phyloP scores from a whole-genome alignment of 2,797 vertebrate species.

The Cheirogaleus major region DNA sequence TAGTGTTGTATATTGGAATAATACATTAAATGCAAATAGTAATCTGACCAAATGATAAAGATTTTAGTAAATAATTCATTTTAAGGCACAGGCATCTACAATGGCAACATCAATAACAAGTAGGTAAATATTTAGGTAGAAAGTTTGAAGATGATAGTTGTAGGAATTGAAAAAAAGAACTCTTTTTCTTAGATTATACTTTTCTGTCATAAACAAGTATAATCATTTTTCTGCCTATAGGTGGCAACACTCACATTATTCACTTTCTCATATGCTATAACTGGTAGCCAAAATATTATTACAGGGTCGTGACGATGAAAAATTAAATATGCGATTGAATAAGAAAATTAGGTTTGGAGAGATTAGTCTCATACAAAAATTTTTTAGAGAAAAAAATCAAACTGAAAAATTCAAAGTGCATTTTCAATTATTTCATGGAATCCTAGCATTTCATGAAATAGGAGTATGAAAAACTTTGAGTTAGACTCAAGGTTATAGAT shows the following conservation, averaged over 20 bases:
- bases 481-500: neutral
- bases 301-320: neutral
- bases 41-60: conserved; percentile 34
- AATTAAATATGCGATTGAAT: conserved; percentile 1
- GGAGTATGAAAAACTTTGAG: neutral
- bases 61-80: conserved; percentile 30
- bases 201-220: neutral
- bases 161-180: neutral
- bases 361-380: conserved; percentile 2
- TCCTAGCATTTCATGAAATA: neutral
- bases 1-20: neutral
- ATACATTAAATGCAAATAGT: neutral
- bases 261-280: neutral
- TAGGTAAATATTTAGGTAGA: neutral
- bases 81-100: conserved; percentile 33
- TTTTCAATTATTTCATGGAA: conserved; percentile 19
- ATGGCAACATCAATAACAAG: neutral
- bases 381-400: neutral
- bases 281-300: neutral
- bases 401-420: conserved; percentile 44
- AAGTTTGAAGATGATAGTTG: neutral
- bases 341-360: conserved; percentile 38
- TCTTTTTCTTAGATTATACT: neutral
- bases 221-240: neutral
- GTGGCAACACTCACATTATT: neutral